Evolutionary conservation across 2,797 vertebrate species (phyloP).

Genomic region (Heterohyrax brucei): DNA sequence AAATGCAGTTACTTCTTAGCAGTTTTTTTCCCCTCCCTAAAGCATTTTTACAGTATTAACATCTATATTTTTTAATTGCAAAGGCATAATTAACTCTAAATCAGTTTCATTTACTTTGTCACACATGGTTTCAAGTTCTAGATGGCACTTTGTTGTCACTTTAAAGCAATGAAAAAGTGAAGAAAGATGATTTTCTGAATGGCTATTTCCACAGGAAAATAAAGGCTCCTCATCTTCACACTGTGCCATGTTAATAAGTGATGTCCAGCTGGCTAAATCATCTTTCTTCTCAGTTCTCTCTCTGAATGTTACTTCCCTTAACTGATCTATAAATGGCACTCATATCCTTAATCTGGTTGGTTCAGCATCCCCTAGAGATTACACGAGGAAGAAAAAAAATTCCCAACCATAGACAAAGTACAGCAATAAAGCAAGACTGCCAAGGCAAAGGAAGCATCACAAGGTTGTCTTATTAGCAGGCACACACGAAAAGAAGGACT

Average conservation of each 20-base stretch:
- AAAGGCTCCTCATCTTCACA: conserved; percentile 68
- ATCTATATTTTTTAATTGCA: not conserved
- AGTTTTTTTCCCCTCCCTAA: not conserved
- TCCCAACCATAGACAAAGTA: not conserved
- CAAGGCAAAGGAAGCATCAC: not conserved
- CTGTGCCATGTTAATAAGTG: conserved; percentile 58
- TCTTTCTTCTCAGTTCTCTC: conserved; percentile 39
- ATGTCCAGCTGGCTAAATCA: not conserved
- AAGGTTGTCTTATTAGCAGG: not conserved
- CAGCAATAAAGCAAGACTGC: not conserved
- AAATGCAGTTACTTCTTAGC: not conserved
- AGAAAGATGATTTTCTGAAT: not conserved
- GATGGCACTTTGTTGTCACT: not conserved
- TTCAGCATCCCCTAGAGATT: not conserved
- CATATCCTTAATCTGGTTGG: not conserved
- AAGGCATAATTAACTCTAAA: not conserved
- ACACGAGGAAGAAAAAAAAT: not conserved
- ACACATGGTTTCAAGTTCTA: not conserved
- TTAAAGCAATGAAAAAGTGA: not conserved
- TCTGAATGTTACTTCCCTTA: conserved; percentile 62
- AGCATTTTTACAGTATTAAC: not conserved
- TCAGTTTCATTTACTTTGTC: not conserved
- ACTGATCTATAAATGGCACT: conserved; percentile 71
- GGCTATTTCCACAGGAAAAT: conserved; percentile 81
- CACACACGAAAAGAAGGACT: not conserved